Conservation (phyloP, 2,888 invertebrate genomes). For the Lasioglossum malachurum region DNA sequence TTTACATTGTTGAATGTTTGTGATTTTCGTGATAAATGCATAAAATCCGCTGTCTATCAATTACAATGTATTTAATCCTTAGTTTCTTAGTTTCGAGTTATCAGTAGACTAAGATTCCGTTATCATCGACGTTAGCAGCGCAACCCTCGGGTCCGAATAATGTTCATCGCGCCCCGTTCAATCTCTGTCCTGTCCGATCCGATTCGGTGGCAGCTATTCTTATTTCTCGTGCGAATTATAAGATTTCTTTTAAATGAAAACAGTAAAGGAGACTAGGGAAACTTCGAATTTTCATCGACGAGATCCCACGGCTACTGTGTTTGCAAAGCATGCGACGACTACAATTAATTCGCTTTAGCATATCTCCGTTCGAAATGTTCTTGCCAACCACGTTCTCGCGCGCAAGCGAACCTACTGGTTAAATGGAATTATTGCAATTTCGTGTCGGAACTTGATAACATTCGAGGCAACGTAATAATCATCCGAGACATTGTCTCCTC, state of each 20-base stretch:
- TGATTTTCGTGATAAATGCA: no score
- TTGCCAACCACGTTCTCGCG: neutral
- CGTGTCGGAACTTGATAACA: constrained; percentile 5
- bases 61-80: neutral
- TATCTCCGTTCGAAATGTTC: neutral
- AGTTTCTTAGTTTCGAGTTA: neutral
- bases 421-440: constrained; percentile 26
- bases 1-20: no score
- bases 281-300: neutral
- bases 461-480: neutral
- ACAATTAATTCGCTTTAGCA: neutral
- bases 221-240: neutral
- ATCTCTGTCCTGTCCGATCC: constrained; percentile 6
- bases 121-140: neutral
- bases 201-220: neutral
- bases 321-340: constrained; percentile 9
- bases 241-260: neutral
- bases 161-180: neutral
- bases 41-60: no score
- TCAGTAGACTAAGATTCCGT: neutral
- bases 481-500: neutral
- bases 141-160: neutral
- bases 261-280: neutral
- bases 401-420: constrained; percentile 4
- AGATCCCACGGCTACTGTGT: no score